These are phyloP conservation scores for Lasioglossum malachurum DNA, from an alignment of 2,888 invertebrate genomes.

Conservation along the genomic window DNA sequence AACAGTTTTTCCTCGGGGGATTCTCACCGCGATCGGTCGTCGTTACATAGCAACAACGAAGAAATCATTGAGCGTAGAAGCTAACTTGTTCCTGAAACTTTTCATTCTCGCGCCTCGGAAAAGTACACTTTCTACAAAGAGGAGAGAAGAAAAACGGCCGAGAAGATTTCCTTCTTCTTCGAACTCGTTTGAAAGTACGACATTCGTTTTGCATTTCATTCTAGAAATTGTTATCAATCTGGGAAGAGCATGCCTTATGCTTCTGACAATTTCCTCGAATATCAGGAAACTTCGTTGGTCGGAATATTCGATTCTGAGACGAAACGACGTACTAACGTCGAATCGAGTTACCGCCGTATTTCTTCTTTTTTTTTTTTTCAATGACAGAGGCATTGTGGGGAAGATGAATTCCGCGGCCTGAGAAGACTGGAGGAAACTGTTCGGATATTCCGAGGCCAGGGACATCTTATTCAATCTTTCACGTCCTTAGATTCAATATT, in stretches of 20 bases:
- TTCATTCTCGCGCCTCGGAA: slow-evolving; percentile 10
- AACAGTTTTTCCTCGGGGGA: neutral
- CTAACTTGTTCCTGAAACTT: slow-evolving; percentile 36
- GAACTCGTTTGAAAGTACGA: slow-evolving; percentile 61
- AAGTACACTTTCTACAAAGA: slow-evolving; percentile 2
- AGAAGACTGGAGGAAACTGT: neutral
- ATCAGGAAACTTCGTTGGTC: slow-evolving; percentile 28
- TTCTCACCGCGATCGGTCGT: neutral
- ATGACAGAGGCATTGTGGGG: neutral
- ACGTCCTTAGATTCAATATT: neutral
- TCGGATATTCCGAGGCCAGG: slow-evolving; percentile 1
- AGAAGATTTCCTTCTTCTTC: slow-evolving; percentile 33
- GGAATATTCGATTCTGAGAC: slow-evolving; percentile 37
- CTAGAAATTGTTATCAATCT: slow-evolving; percentile 67
- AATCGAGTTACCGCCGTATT: slow-evolving; percentile 14
- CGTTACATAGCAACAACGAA: slow-evolving; percentile 12
- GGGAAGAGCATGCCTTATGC: slow-evolving; percentile 40
- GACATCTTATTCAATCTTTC: slow-evolving; percentile 3
- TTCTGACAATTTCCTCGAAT: slow-evolving; percentile 48
- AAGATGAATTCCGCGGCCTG: neutral
- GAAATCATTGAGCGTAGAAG: slow-evolving; percentile 31
- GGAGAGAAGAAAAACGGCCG: slow-evolving; percentile 30
- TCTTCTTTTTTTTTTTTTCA: neutral
- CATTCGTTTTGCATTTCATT: slow-evolving; percentile 63
- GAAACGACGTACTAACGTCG: slow-evolving; percentile 43